Percentiles rank a stretch among this genome's conserved stretches.
phyloP scores from a whole-genome alignment of 2,113 vertebrate genomes.

The Chauna torquata region DNA sequence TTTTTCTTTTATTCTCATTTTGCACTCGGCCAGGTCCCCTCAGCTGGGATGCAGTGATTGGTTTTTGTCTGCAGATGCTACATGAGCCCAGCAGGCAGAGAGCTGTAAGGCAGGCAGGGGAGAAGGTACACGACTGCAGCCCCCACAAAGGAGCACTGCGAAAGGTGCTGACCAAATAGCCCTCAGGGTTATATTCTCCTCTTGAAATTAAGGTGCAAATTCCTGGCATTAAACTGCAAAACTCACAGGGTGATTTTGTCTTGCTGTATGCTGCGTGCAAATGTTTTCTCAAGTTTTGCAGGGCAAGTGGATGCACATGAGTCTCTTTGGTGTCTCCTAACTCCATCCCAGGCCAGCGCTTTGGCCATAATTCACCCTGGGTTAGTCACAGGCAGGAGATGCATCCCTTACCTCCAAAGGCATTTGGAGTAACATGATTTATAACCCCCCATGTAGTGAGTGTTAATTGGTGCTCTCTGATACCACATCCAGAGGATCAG shows the following conservation, averaged over 20 bases:
- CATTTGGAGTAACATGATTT: neutral
- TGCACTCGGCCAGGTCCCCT: neutral
- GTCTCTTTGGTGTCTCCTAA: neutral
- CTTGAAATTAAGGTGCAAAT: neutral
- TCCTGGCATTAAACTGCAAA: neutral
- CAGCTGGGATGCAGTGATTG: neutral
- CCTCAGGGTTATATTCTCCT: neutral
- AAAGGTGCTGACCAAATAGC: neutral
- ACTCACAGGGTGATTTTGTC: neutral
- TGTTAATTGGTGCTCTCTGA: neutral
- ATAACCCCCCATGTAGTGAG: neutral
- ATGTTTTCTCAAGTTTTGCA: neutral
- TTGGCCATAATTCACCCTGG: neutral
- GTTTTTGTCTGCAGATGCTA: neutral
- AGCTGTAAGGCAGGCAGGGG: neutral
- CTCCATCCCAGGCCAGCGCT: neutral
- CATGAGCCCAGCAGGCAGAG: neutral
- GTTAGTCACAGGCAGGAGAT: too few relatives aligned
- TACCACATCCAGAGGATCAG: neutral
- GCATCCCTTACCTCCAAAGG: neutral
- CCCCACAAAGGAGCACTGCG: fast-evolving
- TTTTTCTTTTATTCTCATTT: neutral
- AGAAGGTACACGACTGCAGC: neutral
- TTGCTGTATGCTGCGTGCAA: neutral
- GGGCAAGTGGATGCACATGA: neutral